A percentile compares a stretch with the other conserved stretches of the same genome.
Conservation (phyloP, 2,888 invertebrate species). For the Cephus spinipes region DNA sequence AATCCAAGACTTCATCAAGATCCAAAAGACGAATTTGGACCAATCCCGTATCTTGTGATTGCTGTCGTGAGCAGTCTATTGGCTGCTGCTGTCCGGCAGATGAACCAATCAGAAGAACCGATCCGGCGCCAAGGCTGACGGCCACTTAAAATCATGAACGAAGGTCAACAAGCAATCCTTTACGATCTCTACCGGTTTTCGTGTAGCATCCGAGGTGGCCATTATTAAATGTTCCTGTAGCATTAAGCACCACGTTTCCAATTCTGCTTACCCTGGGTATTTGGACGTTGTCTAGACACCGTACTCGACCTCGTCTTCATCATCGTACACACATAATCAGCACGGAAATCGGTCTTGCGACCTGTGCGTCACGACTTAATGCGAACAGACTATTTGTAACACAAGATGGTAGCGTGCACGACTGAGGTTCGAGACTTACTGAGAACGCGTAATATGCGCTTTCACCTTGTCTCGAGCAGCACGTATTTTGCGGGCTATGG, state of each 20-base stretch:
- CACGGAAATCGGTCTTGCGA: conserved; percentile 6
- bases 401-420: conserved; percentile 34
- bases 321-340: conserved; percentile 22
- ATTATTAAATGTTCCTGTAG: conserved; percentile 4
- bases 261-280: conserved; percentile 60
- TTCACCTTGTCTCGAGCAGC: conserved; percentile 53
- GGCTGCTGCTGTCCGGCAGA: conserved; percentile 49
- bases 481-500: conserved; percentile 26
- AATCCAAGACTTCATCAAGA: conserved; percentile 52
- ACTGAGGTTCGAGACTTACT: conserved; percentile 64
- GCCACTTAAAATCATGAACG: conserved; percentile 61
- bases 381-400: conserved; percentile 48
- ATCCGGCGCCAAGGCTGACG: conserved; percentile 62
- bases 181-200: conserved; percentile 6
- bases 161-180: conserved; percentile 48
- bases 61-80: conserved; percentile 27
- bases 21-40: conserved; percentile 58
- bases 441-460: conserved; percentile 60
- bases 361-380: conserved; percentile 18
- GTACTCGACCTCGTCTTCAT: conserved; percentile 60
- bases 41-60: conserved; percentile 64
- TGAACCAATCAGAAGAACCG: conserved; percentile 55
- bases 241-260: background rate
- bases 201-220: background rate
- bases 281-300: conserved; percentile 55